Evolutionary conservation across 2,797 vertebrate genomes (phyloP).

Genomic region (Sebastes baramenuke): DNA sequence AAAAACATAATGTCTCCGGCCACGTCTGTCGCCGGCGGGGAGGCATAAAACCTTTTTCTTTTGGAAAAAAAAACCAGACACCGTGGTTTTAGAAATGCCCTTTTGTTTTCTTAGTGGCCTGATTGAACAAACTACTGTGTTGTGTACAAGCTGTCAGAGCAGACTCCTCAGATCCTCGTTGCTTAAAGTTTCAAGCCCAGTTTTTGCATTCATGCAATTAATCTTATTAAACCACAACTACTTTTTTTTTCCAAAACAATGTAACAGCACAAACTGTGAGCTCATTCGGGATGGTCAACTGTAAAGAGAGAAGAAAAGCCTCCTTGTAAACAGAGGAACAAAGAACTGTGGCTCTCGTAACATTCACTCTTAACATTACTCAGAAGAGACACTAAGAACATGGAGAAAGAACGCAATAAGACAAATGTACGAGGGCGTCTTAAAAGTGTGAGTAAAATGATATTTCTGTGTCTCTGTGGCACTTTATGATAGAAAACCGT

Average conservation of each 20-base stretch:
- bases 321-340: constrained; percentile 60
- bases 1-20: not conserved
- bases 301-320: constrained; percentile 53
- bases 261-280: constrained; percentile 42
- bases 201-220: constrained; percentile 35
- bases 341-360: constrained; percentile 43
- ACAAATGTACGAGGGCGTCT: not conserved
- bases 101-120: too few species aligned
- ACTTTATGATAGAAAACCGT: not conserved
- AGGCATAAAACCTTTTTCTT: not conserved
- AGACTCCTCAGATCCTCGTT: not conserved
- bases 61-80: too few species aligned
- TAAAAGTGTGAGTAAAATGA: not conserved
- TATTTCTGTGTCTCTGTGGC: not conserved
- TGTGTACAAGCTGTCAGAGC: too few species aligned
- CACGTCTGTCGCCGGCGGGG: too few species aligned
- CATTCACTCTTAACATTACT: constrained; percentile 17
- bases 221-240: constrained; percentile 45
- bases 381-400: not conserved
- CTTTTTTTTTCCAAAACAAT: constrained; percentile 47
- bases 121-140: too few species aligned
- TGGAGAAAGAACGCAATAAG: not conserved
- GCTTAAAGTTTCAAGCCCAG: not conserved
- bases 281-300: constrained; percentile 44
- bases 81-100: too few species aligned